Conservation (phyloP, 1,140 invertebrate species). For the Brachionus manjavacas region DNA sequence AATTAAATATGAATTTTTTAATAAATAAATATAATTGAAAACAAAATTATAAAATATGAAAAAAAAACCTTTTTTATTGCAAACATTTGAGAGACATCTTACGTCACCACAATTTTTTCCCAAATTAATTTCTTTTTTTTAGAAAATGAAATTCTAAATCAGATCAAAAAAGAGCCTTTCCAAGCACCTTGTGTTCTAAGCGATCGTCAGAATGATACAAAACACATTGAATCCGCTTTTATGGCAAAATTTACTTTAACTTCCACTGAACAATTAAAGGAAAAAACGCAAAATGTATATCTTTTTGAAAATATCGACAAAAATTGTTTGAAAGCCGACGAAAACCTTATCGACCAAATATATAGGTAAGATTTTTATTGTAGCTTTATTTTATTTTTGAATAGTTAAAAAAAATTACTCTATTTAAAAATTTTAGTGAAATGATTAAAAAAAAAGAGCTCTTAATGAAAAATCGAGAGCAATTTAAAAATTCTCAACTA, state of each 20-base stretch:
- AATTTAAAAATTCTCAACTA: slow-evolving; percentile 7
- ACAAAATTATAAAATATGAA: too few species aligned
- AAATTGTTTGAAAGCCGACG: slow-evolving; percentile 21
- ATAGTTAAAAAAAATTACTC: not conserved
- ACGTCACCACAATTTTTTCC: too few species aligned
- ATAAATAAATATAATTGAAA: too few species aligned
- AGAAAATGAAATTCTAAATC: slow-evolving; percentile 2
- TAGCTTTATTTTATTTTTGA: not conserved
- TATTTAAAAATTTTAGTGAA: not conserved
- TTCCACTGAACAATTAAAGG: not conserved
- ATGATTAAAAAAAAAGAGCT: slow-evolving; percentile 24
- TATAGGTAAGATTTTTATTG: not conserved
- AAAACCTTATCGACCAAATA: slow-evolving; percentile 8
- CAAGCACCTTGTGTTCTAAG: not conserved
- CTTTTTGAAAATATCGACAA: slow-evolving; percentile 22
- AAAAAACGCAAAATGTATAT: not conserved
- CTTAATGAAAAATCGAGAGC: not conserved
- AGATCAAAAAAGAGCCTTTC: not conserved
- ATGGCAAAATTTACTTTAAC: slow-evolving; percentile 10
- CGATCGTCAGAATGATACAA: not conserved
- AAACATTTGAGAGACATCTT: too few species aligned
- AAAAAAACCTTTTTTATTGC: too few species aligned
- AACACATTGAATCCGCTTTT: not conserved
- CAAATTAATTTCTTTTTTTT: not conserved
- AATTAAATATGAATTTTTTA: too few species aligned